These are phyloP conservation scores for Diogma glabrata DNA, from an alignment of 2,888 invertebrate species.

Conservation along the genomic window DNA sequence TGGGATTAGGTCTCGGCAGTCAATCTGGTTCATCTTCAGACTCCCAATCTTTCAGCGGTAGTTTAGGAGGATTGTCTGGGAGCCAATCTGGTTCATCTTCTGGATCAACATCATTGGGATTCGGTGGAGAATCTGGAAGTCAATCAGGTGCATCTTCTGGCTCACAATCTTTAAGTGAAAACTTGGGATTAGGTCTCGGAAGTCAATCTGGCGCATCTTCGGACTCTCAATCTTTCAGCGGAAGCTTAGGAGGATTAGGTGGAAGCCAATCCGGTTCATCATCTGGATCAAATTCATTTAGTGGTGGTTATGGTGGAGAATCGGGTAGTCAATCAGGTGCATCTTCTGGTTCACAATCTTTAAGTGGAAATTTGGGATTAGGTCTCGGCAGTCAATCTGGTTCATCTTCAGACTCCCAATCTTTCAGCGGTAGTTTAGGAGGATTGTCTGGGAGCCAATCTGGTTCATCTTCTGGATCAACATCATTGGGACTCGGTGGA, in stretches of 20 bases:
- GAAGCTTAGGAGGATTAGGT: not conserved
- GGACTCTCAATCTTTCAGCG: not conserved
- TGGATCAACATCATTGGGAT: not conserved
- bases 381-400: not conserved
- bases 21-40: not conserved
- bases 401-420: not conserved
- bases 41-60: not conserved
- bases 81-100: not conserved
- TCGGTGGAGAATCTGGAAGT: not conserved
- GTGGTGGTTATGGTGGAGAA: not conserved
- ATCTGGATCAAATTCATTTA: not conserved
- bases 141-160: not conserved
- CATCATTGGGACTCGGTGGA: not conserved
- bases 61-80: not conserved
- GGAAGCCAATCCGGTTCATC: not conserved
- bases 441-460: not conserved
- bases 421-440: not conserved
- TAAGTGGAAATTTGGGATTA: slow-evolving; percentile 3
- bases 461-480: not conserved
- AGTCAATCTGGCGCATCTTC: not conserved
- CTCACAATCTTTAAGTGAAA: slow-evolving; percentile 1
- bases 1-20: not conserved
- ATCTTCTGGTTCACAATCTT: not conserved
- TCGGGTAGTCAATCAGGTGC: not conserved
- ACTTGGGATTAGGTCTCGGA: not conserved